Evolutionary conservation across 2,797 vertebrate species (phyloP).

Genomic region (Denticeps clupeoides): DNA sequence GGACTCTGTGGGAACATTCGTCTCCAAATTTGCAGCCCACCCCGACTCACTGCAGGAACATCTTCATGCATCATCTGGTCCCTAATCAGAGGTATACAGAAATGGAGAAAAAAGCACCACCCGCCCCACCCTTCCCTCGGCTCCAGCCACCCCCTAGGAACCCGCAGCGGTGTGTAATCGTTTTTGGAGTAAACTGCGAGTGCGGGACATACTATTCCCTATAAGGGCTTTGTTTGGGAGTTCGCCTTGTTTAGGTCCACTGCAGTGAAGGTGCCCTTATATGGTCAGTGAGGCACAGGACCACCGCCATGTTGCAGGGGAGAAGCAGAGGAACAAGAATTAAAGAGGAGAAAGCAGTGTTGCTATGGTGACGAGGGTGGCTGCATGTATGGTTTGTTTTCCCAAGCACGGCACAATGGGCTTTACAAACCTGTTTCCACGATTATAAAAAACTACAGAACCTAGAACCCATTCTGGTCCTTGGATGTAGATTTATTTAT

Average conservation of each 20-base stretch:
- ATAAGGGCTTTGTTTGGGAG: constrained; percentile 97
- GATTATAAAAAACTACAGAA: too few relatives aligned
- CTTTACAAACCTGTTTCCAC: too few relatives aligned
- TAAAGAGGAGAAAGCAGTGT: constrained; percentile 17
- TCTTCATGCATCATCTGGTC: too few relatives aligned
- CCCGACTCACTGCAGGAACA: too few relatives aligned
- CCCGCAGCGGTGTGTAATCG: constrained; percentile 59
- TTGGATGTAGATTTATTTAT: too few relatives aligned
- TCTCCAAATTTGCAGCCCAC: constrained; percentile 20
- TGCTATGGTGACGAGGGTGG: constrained; percentile 30
- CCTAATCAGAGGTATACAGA: too few relatives aligned
- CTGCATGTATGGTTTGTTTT: constrained; percentile 13
- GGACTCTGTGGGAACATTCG: constrained; percentile 21
- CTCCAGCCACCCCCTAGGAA: constrained; percentile 20
- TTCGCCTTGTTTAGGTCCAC: constrained; percentile 72
- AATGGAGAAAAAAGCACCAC: not conserved
- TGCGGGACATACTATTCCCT: constrained; percentile 78
- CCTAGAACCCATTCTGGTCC: too few relatives aligned
- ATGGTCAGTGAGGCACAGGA: constrained; percentile 74
- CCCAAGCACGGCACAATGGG: too few relatives aligned
- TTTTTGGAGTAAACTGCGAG: constrained; percentile 64
- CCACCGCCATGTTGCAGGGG: constrained; percentile 35
- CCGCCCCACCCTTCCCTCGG: constrained; percentile 15
- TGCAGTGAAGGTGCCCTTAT: constrained; percentile 82
- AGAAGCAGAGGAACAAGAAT: constrained; percentile 20